Evolutionary conservation across 2,888 invertebrate species (phyloP), one percentile per base, ranked within the genome.

Genomic region (Beris chalybata): DNA sequence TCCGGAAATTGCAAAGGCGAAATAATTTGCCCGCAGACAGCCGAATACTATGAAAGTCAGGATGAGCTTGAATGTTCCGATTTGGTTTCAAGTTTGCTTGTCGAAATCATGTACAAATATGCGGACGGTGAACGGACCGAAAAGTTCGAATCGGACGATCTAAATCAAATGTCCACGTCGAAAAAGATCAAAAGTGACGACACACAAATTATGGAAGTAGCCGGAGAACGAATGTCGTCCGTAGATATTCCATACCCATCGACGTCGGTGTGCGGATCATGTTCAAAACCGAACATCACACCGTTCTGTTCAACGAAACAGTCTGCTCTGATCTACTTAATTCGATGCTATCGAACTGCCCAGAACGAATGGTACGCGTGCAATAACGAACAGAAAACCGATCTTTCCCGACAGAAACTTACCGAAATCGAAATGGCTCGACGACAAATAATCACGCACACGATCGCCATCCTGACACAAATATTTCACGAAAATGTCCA

Each of bases 51-150:
- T 69, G 86, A 85, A 76, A 84, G 82, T 73, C 83, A 82, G 74
- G 81, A 78, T 74, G 77, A 82, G 81, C 70, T 74, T 38, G 73
- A 77, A 13, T 80, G 77, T 57, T 76, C 76, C 31, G 86, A 88
- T 74, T 76, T 90, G 63, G 84, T 86, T 64, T 85, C 87, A 43
- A 85, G 87, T 76, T 86, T 88, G 58, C 76, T 92, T 54, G 86
- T 88, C 83, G 89, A 90, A 76, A 82, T 88, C 55, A 78, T 88
- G 69, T 81, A 81, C 57, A 85, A 85, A 78, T 84, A 86, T 72
- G 79, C 83, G 5, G 83, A 84, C 70, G 85, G 85, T 32, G 81
- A 83, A 55, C 85, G 86, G 75, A 86, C 86, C 5, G 77, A 86
- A 13, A 84, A 83, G 74, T 71, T 85, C 83, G 79, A 85, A 71